Conservation (phyloP, 2,888 invertebrate genomes). For the Timema podura region DNA sequence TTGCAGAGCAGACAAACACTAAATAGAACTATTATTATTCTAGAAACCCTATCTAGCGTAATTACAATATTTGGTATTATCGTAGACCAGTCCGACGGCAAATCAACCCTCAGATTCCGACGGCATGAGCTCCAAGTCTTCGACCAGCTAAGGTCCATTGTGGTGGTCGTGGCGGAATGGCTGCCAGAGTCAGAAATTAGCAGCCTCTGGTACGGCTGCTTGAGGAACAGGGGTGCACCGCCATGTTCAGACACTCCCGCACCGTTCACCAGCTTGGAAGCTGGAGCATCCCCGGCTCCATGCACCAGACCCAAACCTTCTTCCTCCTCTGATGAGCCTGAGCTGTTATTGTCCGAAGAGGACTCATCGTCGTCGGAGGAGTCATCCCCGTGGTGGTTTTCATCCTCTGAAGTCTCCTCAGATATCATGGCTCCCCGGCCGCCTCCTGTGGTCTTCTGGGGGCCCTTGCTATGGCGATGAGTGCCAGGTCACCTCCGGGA, state of each 20-base stretch:
- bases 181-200: constrained; percentile 25
- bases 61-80: constrained; percentile 4
- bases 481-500: constrained; percentile 24
- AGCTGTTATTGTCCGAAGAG: constrained; percentile 28
- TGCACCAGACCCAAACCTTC: too few species aligned
- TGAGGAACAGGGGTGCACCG: neutral
- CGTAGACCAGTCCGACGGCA: neutral
- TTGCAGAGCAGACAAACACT: too few species aligned
- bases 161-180: constrained; percentile 28
- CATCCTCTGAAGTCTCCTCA: constrained; percentile 38
- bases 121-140: constrained; percentile 22
- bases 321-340: too few species aligned
- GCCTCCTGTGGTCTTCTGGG: constrained; percentile 31
- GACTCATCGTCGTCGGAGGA: constrained; percentile 23
- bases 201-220: constrained; percentile 19
- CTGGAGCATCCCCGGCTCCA: too few species aligned
- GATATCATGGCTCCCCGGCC: constrained; percentile 40
- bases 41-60: too few species aligned
- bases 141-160: constrained; percentile 36
- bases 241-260: too few species aligned
- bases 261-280: too few species aligned
- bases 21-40: too few species aligned
- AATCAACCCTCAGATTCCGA: constrained; percentile 24
- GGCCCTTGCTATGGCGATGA: constrained; percentile 17
- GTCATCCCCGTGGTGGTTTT: constrained; percentile 25